Percentiles rank a stretch among this genome's conserved stretches.
phyloP scores from a whole-genome alignment of 2,888 invertebrate genomes.

The Cephalotes varians region DNA sequence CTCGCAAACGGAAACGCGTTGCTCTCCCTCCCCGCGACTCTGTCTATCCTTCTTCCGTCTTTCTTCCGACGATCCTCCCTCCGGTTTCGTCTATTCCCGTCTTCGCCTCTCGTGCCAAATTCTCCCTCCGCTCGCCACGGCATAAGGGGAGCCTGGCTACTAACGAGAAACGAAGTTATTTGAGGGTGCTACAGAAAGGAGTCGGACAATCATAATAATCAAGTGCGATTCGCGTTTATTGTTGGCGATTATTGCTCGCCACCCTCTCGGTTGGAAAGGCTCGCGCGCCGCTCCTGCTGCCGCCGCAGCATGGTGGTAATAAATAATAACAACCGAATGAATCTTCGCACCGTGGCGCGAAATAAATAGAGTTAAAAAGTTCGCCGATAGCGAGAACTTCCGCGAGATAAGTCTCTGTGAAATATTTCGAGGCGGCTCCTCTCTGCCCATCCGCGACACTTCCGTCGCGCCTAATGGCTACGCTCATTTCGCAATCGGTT shows the following conservation, averaged over 20 bases:
- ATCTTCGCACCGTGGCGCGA: slow-evolving; percentile 77
- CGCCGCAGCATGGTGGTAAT: slow-evolving; percentile 68
- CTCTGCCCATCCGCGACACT: slow-evolving; percentile 4
- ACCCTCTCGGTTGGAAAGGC: slow-evolving; percentile 76
- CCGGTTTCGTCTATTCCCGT: slow-evolving; percentile 17
- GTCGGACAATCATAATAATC: slow-evolving; percentile 84
- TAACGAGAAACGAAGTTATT: slow-evolving; percentile 83
- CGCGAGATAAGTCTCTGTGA: slow-evolving; percentile 43
- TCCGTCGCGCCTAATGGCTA: slow-evolving; percentile 43
- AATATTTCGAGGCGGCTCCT: slow-evolving; percentile 42
- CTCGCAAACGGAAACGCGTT: slow-evolving; percentile 77
- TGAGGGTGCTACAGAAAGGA: slow-evolving; percentile 81
- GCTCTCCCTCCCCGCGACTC: slow-evolving; percentile 57
- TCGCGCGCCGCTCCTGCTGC: slow-evolving; percentile 37
- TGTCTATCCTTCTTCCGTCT: slow-evolving; percentile 9
- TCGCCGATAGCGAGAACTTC: slow-evolving; percentile 40
- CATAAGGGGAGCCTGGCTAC: slow-evolving; percentile 72
- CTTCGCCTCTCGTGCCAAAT: slow-evolving; percentile 47
- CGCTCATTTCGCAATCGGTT: slow-evolving; percentile 48
- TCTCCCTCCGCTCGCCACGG: slow-evolving; percentile 60
- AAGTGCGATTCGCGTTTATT: slow-evolving; percentile 83
- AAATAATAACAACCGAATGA: slow-evolving; percentile 83
- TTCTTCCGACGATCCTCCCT: slow-evolving; percentile 28
- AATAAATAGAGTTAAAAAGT: slow-evolving; percentile 77
- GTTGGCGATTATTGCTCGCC: slow-evolving; percentile 80